Evolutionary conservation across 2,797 vertebrate species (phyloP), one percentile per base, ranked within the genome.

Genomic region (Lepilemur ruficaudatus): DNA sequence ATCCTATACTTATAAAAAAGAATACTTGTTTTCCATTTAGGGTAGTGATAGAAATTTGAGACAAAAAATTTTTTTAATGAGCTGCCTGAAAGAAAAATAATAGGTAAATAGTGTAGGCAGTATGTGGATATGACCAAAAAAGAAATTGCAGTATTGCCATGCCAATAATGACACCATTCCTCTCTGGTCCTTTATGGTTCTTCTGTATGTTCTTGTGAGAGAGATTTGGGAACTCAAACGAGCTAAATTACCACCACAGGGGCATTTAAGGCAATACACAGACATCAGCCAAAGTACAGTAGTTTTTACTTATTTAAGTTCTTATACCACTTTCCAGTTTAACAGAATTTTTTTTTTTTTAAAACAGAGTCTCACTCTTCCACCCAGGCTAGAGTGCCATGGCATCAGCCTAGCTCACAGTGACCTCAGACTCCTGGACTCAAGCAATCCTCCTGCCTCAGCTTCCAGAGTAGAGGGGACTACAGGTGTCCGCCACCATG

Each of bases 281-380:
- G 48, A 55, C 22, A 81, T n/a, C 78, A 84, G 17, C 32, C 91
- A 91, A 92, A 89, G 35, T 85, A 41, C 1, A 93, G 4, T 65
- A 59, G 20, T n/a, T 91, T 97, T 95, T 50, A 76, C 72, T 73
- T 92, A n/a, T 59, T 88, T 91, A 96, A 95, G n/a, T 86, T n/a
- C 25, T 95, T 61, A 69, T 0, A 89, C 57, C 35, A 69, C 25
- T 63, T 86, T 94, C 43, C 59, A 12, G n/a, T 63, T 89, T 94
- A 94, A 82, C 10, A 84, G n/a, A 57, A 57, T 23, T 2, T 7
- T 55, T 57, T 11, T 57, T 57, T 28, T 28, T 59, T 59, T 28
- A 10, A 25, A 9, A 57, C 22, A 57, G 55, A 59, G 10, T 59
- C 57, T 59, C 57, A 59, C 23, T 28, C 57, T 59, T 10, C 23